Base-by-base conservation (phyloP, 2,888 invertebrate genomes). In the Drosophila subsilvestris region DNA sequence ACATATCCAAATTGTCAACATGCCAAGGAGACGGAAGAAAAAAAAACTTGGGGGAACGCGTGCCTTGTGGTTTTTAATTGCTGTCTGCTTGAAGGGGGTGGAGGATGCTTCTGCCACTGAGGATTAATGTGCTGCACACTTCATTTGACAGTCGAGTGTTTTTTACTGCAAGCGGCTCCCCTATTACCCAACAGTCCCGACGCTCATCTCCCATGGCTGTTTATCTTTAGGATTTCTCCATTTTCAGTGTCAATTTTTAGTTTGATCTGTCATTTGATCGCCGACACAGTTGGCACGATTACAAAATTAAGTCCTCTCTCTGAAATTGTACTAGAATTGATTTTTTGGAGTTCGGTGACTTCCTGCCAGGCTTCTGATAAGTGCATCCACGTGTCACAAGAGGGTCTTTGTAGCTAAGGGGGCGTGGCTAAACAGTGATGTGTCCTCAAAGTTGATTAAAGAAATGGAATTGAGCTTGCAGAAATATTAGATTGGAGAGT, bases 221-320 rank as follows among this genome's bases (percentile, higher is more conserved):
- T 62, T 48, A 50, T 63, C 51, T 37, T 45, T 22, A 2, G 14
- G n/a, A 14, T 58, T 37, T 61, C 59, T 70, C 62, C 54, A 48
- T 60, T 70, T 72, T 68, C 69, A 72, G 63, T 81, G 71, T 79
- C 82, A 74, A 72, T 60, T 75, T 84, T 74, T 69, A 89, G 81
- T 90, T 90, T 89, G 89, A 89, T 88, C 82, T 88, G 90, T 87
- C 87, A 90, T 89, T 85, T 86, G 90, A 90, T 90, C 86, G 78
- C 74, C 54, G 68, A 54, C 75, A 76, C 86, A 88, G 86, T 86
- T 88, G 88, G 73, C 53, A 76, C 88, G 86, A 88, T 86, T 88
- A 86, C 81, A 86, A 88, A 86, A 83, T 80, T 76, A 79, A 86
- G 74, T 72, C 42, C 53, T 50, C 50, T 49, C 50, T 63, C 43